These are phyloP conservation scores for Okamejei kenojei DNA, from an alignment of 2,797 vertebrate genomes.

Conservation along the genomic window DNA sequence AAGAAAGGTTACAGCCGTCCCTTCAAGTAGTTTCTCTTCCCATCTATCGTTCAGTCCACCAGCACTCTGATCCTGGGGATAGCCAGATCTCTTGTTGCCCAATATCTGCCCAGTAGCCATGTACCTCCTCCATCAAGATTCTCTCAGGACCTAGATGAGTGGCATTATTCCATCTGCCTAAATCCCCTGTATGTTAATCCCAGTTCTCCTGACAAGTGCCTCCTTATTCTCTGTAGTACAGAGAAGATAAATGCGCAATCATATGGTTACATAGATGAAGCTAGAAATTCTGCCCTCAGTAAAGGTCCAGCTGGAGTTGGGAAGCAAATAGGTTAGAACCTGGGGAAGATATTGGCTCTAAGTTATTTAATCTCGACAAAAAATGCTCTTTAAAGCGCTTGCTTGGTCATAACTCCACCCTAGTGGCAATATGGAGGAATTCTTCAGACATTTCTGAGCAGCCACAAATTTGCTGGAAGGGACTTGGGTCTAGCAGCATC, in stretches of 20 bases:
- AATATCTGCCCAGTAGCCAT: not conserved
- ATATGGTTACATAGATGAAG: not conserved
- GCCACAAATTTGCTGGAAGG: not conserved
- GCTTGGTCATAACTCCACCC: not conserved
- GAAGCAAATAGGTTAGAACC: not conserved
- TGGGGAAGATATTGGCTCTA: not conserved
- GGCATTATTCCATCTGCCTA: not conserved
- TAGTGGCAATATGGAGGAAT: not conserved
- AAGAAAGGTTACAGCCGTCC: not conserved
- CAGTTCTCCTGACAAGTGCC: not conserved
- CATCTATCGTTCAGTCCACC: too few species aligned
- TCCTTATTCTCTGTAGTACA: not conserved
- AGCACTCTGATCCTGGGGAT: not conserved
- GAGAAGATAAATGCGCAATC: not conserved
- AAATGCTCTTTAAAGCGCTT: too few species aligned
- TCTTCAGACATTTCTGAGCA: not conserved
- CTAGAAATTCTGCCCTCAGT: not conserved
- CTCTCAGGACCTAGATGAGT: too few species aligned
- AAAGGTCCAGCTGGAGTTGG: not conserved
- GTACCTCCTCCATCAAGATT: too few species aligned
- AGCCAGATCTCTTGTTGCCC: not conserved
- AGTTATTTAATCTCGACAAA: not conserved
- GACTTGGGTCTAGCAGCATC: not conserved
- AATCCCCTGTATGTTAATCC: not conserved
- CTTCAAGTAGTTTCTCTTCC: not conserved